Evolutionary conservation across 1,140 invertebrate species (phyloP), one percentile per base, ranked within the genome.

Genomic region (Caenorhabditis remanei): DNA sequence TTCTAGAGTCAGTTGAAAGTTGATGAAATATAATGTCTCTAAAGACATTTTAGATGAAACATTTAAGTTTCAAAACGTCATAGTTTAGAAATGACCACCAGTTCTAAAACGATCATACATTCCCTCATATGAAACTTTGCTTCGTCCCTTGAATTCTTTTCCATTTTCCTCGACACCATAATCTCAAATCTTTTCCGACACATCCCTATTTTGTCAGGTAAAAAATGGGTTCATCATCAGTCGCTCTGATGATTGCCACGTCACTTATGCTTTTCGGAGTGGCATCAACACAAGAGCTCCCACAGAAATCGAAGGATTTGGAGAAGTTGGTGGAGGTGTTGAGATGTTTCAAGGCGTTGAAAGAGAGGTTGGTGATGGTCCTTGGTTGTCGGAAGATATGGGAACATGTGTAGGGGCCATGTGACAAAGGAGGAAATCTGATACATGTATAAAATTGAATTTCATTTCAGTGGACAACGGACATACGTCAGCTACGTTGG

Each of bases 271-370:
- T 79, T 50, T 46, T 79, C 11, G 9, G 7, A 14, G 46, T 24
- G n/a, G 8, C 19, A 7, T 19, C 67, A 43, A 3, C 67, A 71
- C 16, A 13, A 21, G 71, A 50, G 4, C 46, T 46, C 11, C 14
- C 41, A 6, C 14, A 46, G 3, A 79, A 50, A 9, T 79, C 71
- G n/a, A 50, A 79, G 19, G 46, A 79, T 19, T 21, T 79, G 8
- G 46, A 79, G 71, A 50, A 48, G 13, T 79, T 79, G 71, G 43
- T 79, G 40, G 71, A 79, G 43, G 71, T 79, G 71, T 32, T 79
- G 71, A 48, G 71, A 50, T 79, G 71, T 43, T 79, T 79, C 71
- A 79, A 79, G 46, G 46, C 32, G 21, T 79, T 79, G 71, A 79
- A 79, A 14, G 71, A 79, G 40, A 79, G 71, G 71, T 32, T 32